Base-by-base conservation (phyloP, 2,888 invertebrate genomes). In the Craniophora ligustri region DNA sequence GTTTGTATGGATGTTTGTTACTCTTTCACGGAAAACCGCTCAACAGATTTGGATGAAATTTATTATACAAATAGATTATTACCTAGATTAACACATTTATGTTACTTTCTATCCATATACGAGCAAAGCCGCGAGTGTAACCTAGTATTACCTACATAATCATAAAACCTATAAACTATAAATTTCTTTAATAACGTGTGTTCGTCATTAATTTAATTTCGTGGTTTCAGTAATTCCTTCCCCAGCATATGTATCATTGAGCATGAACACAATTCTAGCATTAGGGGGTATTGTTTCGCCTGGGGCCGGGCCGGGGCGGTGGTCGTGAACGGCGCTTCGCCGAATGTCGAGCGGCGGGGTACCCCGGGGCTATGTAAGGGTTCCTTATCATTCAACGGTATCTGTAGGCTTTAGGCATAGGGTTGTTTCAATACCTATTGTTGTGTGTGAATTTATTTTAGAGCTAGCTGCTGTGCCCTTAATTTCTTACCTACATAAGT, bases 271-370 rank as follows among this genome's bases (percentile, higher is more conserved):
- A 36, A 36, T 49, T 63, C 49, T 49, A 67, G 42, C 67, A 67
- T 67, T 67, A 67, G 8, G 51, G 46, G 42, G 16, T 47, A 50
- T 50, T 72, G 72, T 64, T 51, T 30, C 36, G 63, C 67, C 63
- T 16, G 38, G 30, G 54, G 61, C 30, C 10, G 18, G n/a, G n/a
- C n/a, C n/a, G n/a, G n/a, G n/a, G 42, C 16, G 8, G 38, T 23
- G 34, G 45, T 13, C 16, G 16, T 10, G 13, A n/a, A 38, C 15
- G 38, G 41, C 47, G 67, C 71, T 31, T 40, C 28, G 11, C 30
- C 36, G 18, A 30, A 59, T 23, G 21, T 35, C 21, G 13, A 18
- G 36, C 15, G 4, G 28, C 34, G 14, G 35, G 18, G 28, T 61
- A 61, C 21, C 62, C 44, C 10, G 39, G 62, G 62, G 45, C 31